Percentiles rank a stretch among this genome's conserved stretches.
Evolutionary conservation across 1,140 invertebrate genomes (phyloP).

Genomic region (Pantala flavescens): DNA sequence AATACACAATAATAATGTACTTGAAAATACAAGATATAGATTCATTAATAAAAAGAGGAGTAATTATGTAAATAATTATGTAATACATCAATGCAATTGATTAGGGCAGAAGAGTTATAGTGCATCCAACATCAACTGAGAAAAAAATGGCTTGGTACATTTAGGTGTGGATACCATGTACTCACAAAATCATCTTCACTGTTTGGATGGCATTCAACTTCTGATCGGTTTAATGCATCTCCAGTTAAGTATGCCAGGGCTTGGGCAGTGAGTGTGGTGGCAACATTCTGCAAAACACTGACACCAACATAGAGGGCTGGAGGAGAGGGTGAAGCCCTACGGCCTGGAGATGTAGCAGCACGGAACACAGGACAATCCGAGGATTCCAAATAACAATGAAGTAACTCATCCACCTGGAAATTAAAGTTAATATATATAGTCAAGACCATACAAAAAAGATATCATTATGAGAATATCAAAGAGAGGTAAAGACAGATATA

Average conservation of each 20-base stretch:
- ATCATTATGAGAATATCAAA: no score
- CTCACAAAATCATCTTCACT: constrained; percentile 14
- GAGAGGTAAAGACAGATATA: no score
- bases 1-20: no score
- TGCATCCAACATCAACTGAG: no score
- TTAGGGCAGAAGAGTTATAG: no score
- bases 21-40: no score
- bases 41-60: no score
- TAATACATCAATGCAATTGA: no score
- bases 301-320: constrained; percentile 50
- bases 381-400: constrained; percentile 66
- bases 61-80: no score
- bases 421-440: not conserved
- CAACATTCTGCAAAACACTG: constrained; percentile 28
- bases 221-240: constrained; percentile 26
- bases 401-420: constrained; percentile 54
- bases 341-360: constrained; percentile 40
- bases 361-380: constrained; percentile 58
- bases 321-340: constrained; percentile 16
- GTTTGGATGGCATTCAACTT: constrained; percentile 25
- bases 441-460: no score
- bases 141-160: no score
- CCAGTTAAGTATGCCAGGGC: constrained; percentile 47
- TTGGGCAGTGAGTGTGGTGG: constrained; percentile 41
- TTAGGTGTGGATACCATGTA: no score